Evolutionary conservation across 2,113 vertebrate species (phyloP).

Genomic region (Phaetusa simplex): DNA sequence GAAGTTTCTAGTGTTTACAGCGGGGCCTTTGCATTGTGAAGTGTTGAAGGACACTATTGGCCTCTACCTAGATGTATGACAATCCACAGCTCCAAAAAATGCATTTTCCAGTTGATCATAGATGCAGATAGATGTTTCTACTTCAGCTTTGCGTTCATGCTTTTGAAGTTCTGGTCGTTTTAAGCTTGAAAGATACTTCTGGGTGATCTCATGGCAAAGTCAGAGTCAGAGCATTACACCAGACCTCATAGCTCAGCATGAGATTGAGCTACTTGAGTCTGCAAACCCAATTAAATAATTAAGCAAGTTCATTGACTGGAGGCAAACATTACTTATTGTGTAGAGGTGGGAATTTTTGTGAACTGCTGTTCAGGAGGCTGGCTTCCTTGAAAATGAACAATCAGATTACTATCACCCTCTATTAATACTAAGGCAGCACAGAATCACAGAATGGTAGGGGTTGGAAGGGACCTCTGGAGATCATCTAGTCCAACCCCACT

Average conservation of each 20-base stretch:
- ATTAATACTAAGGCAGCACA: not conserved
- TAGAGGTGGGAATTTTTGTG: not conserved
- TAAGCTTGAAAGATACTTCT: not conserved
- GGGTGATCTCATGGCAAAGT: not conserved
- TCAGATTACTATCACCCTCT: not conserved
- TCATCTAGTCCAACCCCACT: too few relatives aligned
- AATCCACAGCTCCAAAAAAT: not conserved
- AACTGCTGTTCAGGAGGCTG: not conserved
- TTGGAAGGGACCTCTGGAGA: too few relatives aligned
- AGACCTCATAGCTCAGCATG: not conserved
- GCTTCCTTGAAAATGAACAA: not conserved
- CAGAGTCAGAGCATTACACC: not conserved
- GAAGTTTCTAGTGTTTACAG: not conserved
- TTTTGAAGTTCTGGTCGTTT: not conserved
- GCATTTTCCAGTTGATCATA: not conserved
- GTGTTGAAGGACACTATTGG: not conserved
- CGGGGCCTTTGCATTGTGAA: not conserved
- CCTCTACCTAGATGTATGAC: not conserved
- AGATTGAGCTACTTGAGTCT: not conserved
- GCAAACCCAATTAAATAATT: not conserved
- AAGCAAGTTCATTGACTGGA: not conserved
- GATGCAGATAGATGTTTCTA: not conserved
- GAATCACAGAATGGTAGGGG: too few relatives aligned
- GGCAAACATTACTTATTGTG: not conserved
- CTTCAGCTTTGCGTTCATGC: not conserved